These are phyloP conservation scores for Alosa alosa DNA, from an alignment of 2,113 vertebrate genomes.

Conservation along the genomic window DNA sequence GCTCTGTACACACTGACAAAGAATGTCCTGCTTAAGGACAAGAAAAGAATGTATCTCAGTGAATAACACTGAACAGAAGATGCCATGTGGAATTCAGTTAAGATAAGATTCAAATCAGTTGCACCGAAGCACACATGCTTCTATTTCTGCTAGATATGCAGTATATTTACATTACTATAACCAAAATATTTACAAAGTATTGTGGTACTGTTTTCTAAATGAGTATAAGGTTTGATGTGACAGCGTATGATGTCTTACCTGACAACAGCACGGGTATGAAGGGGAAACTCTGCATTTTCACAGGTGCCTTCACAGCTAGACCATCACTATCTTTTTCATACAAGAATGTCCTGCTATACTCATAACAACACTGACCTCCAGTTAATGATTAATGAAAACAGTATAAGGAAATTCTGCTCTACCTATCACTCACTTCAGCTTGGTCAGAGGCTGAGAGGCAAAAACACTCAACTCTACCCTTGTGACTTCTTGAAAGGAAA, in stretches of 20 bases:
- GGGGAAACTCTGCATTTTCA: neutral
- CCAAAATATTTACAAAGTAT: neutral
- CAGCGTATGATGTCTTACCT: neutral
- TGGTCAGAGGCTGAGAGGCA: no score
- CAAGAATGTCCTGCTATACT: neutral
- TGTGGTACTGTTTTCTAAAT: neutral
- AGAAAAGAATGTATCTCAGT: no score
- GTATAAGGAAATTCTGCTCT: neutral
- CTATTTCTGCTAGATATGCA: neutral
- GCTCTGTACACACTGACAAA: no score
- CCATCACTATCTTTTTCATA: neutral
- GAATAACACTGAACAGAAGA: no score
- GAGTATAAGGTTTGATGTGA: no score
- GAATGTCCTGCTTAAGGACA: no score
- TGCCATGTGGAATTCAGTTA: no score
- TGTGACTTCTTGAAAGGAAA: no score
- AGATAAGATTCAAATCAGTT: no score
- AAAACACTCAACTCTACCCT: neutral
- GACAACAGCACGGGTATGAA: neutral
- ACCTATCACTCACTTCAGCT: neutral
- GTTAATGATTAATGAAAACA: neutral
- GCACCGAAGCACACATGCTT: no score
- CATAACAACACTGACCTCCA: no score
- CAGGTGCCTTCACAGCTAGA: neutral
- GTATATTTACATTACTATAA: neutral